Evolutionary conservation across 2,113 vertebrate genomes (phyloP).

Genomic region (Benitochromis conjunctus): DNA sequence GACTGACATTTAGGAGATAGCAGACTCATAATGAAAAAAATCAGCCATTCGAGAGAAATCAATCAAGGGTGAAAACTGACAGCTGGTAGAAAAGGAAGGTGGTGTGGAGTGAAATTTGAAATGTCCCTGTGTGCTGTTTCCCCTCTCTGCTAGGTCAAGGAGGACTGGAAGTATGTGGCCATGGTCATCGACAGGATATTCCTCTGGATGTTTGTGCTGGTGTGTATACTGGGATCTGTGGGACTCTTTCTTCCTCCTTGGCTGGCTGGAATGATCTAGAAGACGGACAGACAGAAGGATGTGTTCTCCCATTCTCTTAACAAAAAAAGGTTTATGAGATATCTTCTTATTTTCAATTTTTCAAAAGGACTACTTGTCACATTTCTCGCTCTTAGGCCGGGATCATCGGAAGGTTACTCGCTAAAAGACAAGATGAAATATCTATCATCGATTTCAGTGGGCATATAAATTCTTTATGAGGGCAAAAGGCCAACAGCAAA

Average conservation of each 20-base stretch:
- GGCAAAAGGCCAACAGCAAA: conserved; percentile 47
- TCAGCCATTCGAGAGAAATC: conserved; percentile 57
- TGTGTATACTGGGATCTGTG: conserved; percentile 91
- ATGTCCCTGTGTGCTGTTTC: conserved; percentile 29
- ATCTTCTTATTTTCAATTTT: conserved; percentile 13
- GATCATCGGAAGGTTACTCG: conserved; percentile 17
- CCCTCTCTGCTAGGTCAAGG: conserved; percentile 82
- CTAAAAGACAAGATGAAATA: conserved; percentile 21
- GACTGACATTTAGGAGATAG: conserved; percentile 59
- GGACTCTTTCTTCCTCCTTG: conserved; percentile 96
- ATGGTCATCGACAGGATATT: conserved; percentile 99
- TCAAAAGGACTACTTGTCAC: not conserved
- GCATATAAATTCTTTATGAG: conserved; percentile 56
- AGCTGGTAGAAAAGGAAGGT: conserved; percentile 33
- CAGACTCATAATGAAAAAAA: conserved; percentile 48
- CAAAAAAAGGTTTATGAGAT: not conserved
- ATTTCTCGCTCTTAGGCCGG: not conserved
- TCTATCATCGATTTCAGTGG: conserved; percentile 25
- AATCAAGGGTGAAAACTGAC: conserved; percentile 61
- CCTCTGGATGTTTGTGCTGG: conserved; percentile 96
- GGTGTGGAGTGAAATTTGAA: conserved; percentile 35
- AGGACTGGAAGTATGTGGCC: conserved; percentile 98
- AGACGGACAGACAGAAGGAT: not conserved
- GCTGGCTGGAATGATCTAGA: conserved; percentile 93
- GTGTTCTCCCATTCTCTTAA: not conserved